phyloP scores from a whole-genome alignment of 1,140 invertebrate species.

The Whitmania pigra region DNA sequence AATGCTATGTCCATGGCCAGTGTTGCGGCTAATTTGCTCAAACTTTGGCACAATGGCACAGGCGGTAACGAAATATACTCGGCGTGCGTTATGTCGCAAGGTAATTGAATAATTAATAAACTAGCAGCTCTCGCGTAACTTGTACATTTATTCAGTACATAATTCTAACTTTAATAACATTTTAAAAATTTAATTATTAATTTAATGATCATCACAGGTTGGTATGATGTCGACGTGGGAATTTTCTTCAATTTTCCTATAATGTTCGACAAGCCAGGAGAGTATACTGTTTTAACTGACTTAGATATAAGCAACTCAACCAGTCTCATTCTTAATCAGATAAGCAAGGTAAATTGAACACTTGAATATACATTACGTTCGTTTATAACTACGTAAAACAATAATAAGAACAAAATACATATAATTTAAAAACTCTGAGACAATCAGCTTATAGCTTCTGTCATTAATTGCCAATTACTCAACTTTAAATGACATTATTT shows the following conservation, averaged over 20 bases:
- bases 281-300: background rate
- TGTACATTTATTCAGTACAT: background rate
- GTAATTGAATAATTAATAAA: too few species aligned
- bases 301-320: background rate
- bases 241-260: slow-evolving; percentile 3
- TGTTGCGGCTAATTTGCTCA: background rate
- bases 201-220: background rate
- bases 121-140: too few species aligned
- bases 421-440: too few species aligned
- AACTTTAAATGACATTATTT: background rate
- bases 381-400: too few species aligned
- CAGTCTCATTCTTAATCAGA: too few species aligned
- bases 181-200: too few species aligned
- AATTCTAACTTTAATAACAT: background rate
- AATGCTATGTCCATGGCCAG: slow-evolving; percentile 7
- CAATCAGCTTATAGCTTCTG: background rate
- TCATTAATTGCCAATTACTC: background rate
- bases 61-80: background rate
- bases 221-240: background rate
- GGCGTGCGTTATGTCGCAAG: slow-evolving; percentile 1
- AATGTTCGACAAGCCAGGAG: slow-evolving; percentile 3
- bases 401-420: too few species aligned
- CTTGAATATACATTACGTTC: too few species aligned
- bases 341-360: too few species aligned
- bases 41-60: background rate